Evolutionary conservation across 2,113 vertebrate species (phyloP).

Genomic region (Stegostoma tigrinum): DNA sequence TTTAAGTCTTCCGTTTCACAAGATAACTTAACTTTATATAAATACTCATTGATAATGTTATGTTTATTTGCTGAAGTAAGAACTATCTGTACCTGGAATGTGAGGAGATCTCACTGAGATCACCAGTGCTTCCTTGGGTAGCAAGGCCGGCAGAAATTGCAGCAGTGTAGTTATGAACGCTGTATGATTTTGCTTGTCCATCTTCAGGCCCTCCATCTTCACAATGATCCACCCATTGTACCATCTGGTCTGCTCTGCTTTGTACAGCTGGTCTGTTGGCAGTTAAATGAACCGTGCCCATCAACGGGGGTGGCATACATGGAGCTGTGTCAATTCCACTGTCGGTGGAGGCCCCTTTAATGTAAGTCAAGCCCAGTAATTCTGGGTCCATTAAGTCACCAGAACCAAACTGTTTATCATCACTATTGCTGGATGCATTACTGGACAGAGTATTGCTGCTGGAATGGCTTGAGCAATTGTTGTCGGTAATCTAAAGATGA

Average conservation of each 20-base stretch:
- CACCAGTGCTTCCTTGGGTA: slow-evolving; percentile 75
- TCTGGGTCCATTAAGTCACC: slow-evolving; percentile 90
- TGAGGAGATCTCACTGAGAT: slow-evolving; percentile 84
- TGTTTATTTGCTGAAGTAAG: neutral
- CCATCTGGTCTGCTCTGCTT: slow-evolving; percentile 61
- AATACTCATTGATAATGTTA: neutral
- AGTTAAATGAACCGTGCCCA: slow-evolving; percentile 53
- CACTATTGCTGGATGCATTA: slow-evolving; percentile 87
- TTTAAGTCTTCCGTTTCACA: neutral
- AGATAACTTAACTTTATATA: neutral
- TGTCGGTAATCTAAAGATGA: slow-evolving; percentile 69
- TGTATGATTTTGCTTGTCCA: slow-evolving; percentile 68
- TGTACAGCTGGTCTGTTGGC: slow-evolving; percentile 66
- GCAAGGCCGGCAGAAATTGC: slow-evolving; percentile 57
- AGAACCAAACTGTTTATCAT: slow-evolving; percentile 88
- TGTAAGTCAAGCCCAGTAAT: slow-evolving; percentile 78
- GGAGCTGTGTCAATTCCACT: slow-evolving; percentile 89
- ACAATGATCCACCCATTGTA: slow-evolving; percentile 59
- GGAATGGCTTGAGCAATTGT: slow-evolving; percentile 83
- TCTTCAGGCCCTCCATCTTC: slow-evolving; percentile 62
- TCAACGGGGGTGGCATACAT: slow-evolving; percentile 61
- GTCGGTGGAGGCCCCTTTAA: slow-evolving; percentile 90
- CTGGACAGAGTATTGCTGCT: slow-evolving; percentile 90
- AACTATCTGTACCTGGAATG: slow-evolving; percentile 68
- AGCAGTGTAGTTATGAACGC: slow-evolving; percentile 65